Evolutionary conservation across 2,888 invertebrate genomes (phyloP), one percentile per base, ranked within the genome.

Genomic region (Cheilosia scutellata): DNA sequence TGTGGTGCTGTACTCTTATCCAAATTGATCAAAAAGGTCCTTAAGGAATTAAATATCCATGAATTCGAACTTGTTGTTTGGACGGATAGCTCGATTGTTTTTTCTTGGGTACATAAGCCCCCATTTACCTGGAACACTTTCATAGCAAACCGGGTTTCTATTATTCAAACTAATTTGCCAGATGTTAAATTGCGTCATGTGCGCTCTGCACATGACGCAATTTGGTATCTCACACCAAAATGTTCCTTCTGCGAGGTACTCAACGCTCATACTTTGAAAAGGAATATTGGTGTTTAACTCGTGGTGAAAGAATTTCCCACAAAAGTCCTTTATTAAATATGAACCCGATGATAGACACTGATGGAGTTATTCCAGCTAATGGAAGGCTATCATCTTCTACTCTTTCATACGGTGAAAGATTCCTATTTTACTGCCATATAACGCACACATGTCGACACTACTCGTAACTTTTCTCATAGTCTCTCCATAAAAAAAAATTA

Each of bases 21-120:
- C 2, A 72, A 72, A 29, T 13, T 63, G 2, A 31, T 44, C 0
- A 27, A 42, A 20, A n/a, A 9, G 20, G 51, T 65, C 5, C n/a
- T 20, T 9, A 11, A 31, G 20, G 7, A n/a, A 25, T 37, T 82
- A 5, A 5, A 47, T n/a, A 27, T 51, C 11, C 13, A 5, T 4
- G 16, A 25, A 16, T 7, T 13, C 9, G 27, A 55, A 29, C 29
- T 49, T 4, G 31, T 42, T 4, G 13, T 53, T 2, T 86, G 75
- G 60, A 68, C 74, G 11, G 75, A 84, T 27, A 75, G 70, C 2
- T 51, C 84, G 4, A 78, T 78, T 27, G 75, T 84, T 6, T 29
- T 70, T 4, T 62, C 78, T 0, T 84, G 86, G 65, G 55, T 72
- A 6, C 29, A 71, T 9, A 79, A 57, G 42, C 71, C 71, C 16